Percentiles rank a stretch among this genome's conserved stretches.
phyloP scores from a whole-genome alignment of 2,888 invertebrate genomes.

The Lepidochitona cinerea region DNA sequence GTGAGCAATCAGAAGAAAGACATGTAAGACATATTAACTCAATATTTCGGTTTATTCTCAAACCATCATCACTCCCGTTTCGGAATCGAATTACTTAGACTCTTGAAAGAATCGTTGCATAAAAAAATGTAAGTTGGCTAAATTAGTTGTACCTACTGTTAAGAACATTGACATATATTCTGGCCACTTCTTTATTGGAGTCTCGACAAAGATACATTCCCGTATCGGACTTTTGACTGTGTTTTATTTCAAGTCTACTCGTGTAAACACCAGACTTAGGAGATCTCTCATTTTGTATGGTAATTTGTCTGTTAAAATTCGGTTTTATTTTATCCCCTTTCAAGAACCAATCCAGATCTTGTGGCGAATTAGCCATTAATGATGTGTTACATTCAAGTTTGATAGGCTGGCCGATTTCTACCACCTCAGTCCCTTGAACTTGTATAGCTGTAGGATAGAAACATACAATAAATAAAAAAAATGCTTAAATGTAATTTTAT shows the following conservation, averaged over 20 bases:
- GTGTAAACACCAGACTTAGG: conserved; percentile 47
- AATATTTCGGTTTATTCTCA: too few species aligned
- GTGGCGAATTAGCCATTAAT: conserved; percentile 47
- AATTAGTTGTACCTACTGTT: conserved; percentile 50
- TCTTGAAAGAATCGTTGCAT: too few species aligned
- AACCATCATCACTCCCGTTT: too few species aligned
- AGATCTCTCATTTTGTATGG: conserved; percentile 46
- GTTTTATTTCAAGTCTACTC: conserved; percentile 48
- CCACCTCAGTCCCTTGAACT: conserved; percentile 47
- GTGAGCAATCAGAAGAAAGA: too few species aligned
- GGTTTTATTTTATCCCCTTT: conserved; percentile 48
- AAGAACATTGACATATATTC: conserved; percentile 48
- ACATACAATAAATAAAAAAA: too few species aligned
- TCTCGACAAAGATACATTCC: conserved; percentile 55
- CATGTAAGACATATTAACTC: too few species aligned
- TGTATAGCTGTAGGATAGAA: conserved; percentile 42
- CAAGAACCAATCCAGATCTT: conserved; percentile 55
- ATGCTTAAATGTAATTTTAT: too few species aligned
- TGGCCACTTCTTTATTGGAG: conserved; percentile 44
- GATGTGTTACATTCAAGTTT: conserved; percentile 55
- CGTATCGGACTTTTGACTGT: conserved; percentile 50
- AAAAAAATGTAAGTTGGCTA: too few species aligned
- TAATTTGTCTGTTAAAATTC: conserved; percentile 42
- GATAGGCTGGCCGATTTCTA: conserved; percentile 51
- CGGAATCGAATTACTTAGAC: too few species aligned